These are phyloP conservation scores for Lasaia peninsularis DNA, from an alignment of 1,140 invertebrate species.

Conservation along the genomic window DNA sequence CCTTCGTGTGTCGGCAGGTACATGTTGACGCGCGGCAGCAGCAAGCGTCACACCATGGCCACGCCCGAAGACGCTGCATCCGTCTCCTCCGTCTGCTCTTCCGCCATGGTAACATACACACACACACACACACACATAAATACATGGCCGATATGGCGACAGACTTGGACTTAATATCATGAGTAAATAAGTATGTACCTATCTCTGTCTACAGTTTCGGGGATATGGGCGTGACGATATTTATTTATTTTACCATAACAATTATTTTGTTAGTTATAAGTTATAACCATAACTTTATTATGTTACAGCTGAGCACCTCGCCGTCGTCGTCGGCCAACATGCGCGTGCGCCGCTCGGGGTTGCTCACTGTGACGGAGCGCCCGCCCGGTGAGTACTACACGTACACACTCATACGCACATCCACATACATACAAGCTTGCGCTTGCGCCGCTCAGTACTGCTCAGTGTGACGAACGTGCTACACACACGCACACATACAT, in stretches of 20 bases:
- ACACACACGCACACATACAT: background rate
- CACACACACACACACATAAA: constrained; percentile 28
- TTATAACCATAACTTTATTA: no score
- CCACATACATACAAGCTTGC: background rate
- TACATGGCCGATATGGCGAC: constrained; percentile 8
- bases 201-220: no score
- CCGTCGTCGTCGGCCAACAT: constrained; percentile 74
- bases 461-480: no score
- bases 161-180: no score
- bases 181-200: no score
- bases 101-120: constrained; percentile 44
- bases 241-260: no score
- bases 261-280: no score
- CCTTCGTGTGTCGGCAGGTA: constrained; percentile 79
- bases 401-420: background rate
- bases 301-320: constrained; percentile 61
- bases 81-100: constrained; percentile 65
- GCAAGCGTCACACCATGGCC: constrained; percentile 83
- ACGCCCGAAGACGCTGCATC: constrained; percentile 81
- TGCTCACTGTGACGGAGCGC: constrained; percentile 90
- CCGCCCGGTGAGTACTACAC: constrained; percentile 84
- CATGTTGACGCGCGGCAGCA: constrained; percentile 83
- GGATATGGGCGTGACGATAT: no score
- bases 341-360: constrained; percentile 86
- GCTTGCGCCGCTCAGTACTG: no score